A percentile compares a stretch with the other conserved stretches of the same genome.
These are phyloP conservation scores for Diaperis boleti DNA, from an alignment of 2,888 invertebrate genomes.

Conservation along the genomic window DNA sequence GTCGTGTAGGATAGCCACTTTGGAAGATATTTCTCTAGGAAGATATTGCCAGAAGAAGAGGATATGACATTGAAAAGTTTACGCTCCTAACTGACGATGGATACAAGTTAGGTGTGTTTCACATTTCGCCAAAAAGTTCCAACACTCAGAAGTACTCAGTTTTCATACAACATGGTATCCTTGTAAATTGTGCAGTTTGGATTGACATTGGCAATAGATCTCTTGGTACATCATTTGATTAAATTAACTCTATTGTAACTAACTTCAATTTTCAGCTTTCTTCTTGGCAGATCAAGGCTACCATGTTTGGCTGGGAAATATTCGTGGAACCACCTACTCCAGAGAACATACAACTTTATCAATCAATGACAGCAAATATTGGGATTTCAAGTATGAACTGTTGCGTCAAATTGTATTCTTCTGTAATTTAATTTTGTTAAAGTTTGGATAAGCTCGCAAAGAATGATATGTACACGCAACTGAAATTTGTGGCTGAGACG, in stretches of 20 bases:
- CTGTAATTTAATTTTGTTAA: too few relatives aligned
- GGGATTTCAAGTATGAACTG: slow-evolving; percentile 14
- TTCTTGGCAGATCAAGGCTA: slow-evolving; percentile 19
- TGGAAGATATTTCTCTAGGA: neutral
- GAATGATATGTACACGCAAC: slow-evolving; percentile 2
- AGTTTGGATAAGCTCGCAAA: slow-evolving; percentile 15
- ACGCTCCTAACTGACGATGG: slow-evolving; percentile 13
- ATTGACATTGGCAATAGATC: slow-evolving; percentile 22
- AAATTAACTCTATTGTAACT: too few relatives aligned
- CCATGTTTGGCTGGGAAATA: slow-evolving; percentile 18
- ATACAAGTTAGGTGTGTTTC: slow-evolving; percentile 18
- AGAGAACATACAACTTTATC: neutral
- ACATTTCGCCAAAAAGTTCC: neutral
- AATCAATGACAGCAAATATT: neutral
- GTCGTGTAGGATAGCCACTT: neutral
- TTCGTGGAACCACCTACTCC: slow-evolving; percentile 11
- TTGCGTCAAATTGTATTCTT: neutral
- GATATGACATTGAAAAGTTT: slow-evolving; percentile 3
- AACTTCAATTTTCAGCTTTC: slow-evolving; percentile 15
- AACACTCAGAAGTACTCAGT: slow-evolving; percentile 1
- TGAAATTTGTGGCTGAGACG: neutral
- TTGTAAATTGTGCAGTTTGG: slow-evolving; percentile 3
- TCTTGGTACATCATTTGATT: slow-evolving; percentile 16
- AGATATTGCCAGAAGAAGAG: slow-evolving; percentile 1
- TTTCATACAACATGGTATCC: slow-evolving; percentile 25